Evolutionary conservation across 2,797 vertebrate genomes (phyloP).

Genomic region (Chiloscyllium punctatum): DNA sequence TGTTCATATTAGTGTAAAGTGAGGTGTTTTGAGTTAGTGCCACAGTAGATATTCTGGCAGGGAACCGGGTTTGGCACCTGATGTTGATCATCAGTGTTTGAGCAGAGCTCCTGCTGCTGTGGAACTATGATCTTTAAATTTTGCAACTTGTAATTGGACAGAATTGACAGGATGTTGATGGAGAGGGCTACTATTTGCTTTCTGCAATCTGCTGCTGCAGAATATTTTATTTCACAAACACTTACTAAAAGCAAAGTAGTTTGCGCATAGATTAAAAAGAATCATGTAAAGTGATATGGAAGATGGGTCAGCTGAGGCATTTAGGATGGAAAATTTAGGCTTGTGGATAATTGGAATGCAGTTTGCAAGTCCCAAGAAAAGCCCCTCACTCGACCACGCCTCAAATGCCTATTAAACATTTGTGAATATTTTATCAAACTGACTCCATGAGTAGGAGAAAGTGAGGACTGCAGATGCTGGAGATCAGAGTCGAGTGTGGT

Average conservation of each 20-base stretch:
- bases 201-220: neutral
- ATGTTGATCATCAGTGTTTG: neutral
- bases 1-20: neutral
- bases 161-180: neutral
- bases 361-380: neutral
- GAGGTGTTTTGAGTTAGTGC: neutral
- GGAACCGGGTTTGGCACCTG: neutral
- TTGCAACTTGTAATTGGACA: neutral
- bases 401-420: neutral
- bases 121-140: neutral
- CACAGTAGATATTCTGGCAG: neutral
- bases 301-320: neutral
- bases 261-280: neutral
- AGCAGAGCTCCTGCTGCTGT: neutral
- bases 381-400: neutral
- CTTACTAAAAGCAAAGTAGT: neutral
- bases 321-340: neutral
- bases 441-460: neutral
- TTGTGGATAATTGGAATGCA: neutral
- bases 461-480: too few species aligned
- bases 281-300: too few species aligned
- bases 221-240: neutral
- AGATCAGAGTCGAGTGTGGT: too few species aligned
- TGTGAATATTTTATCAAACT: neutral
- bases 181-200: neutral